Base-by-base conservation (phyloP, 64 coral and sea anemone species). In the Actinia tenebrosa region DNA sequence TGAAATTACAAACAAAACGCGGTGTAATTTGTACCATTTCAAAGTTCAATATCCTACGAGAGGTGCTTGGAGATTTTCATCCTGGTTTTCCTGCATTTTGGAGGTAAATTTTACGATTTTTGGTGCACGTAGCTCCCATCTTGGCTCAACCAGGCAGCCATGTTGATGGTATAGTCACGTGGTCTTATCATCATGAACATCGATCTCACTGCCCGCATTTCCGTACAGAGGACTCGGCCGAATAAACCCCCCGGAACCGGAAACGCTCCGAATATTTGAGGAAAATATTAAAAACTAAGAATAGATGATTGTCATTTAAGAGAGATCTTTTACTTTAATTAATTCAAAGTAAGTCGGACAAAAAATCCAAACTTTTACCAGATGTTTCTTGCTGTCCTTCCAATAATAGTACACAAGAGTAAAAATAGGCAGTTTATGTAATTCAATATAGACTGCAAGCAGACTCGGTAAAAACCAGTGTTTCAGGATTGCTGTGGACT, bases 161-260 rank as follows among this genome's bases (percentile, higher is more conserved):
- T 81, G 79, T 81, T 81, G 77, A 79, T 79, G 79, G 79, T 81
- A 4, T 19, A 5, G 79, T 81, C 79, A 81, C 79, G 79, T 81
- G 79, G 79, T 81, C 27, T 53, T 50, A 81, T 45, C 44, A 80
- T 80, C 44, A 22, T 16, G 7, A 79, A 17, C 77, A 50, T 50
- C 4, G 18, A 69, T 69, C 60, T 15, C 60, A 3, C 19, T n/a
- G 18, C 64, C 30, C 69, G 69, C 45, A 81, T 81, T 81, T 81
- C 79, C 79, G 79, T 37, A 18, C 27, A 50, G 50, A 37, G 17
- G 79, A 81, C 79, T 81, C 17, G 44, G 79, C 14, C 79, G 45
- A 81, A 20, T 27, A n/a, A 5, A 66, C 3, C 63, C 77, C n/a
- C 79, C 79, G 79, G 79, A 81, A 81, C n/a, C 79, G 79, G 79